Base-by-base conservation (phyloP, 2,888 invertebrate genomes). In the Desoria tigrina region DNA sequence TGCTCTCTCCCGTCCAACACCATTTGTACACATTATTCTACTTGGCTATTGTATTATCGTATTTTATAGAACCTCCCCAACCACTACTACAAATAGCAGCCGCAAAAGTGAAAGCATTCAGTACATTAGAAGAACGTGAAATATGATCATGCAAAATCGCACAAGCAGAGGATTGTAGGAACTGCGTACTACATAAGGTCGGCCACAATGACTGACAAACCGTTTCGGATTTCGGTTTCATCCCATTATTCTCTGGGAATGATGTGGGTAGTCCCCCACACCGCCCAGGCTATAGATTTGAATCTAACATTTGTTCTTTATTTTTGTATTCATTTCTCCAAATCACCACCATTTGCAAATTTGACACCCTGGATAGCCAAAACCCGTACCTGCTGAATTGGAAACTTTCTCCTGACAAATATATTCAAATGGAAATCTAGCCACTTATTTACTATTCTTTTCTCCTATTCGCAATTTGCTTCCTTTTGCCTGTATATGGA, bases 391-490 rank as follows among this genome's bases (percentile, higher is more conserved):
- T 45, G 6, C 45, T 45, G 45, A 16, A 16, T 18, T 11, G 32
- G 32, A 11, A 32, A 32, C 6, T 32, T 32, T 32, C 32, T 11
- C 11, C n/a, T n/a, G n/a, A n/a, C n/a, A n/a, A n/a, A 32, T 32
- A 45, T 45, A 45, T 16, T 18, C 45, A 45, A 45, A 45, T 45
- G 45, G 45, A 18, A 45, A 45, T 45, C 9, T 21, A 16, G 4
- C n/a, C 45, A 21, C 16, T 21, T 16, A 45, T 45, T 45, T 45
- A 16, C 45, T 45, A 45, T 45, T 45, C 45, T 45, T 45, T 45
- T n/a, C 45, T 45, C 6, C 21, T 49, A 28, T 56, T 61, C 39
- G 42, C 55, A 45, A 45, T 59, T 51, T 60, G 18, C 42, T 54
- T 54, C 6, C 42, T 21, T 42, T 49, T n/a, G n/a, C n/a, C n/a